Base-by-base conservation (phyloP, 37 sponge, comb jelly and placozoan species). In the Cliona cf. orientalis region DNA sequence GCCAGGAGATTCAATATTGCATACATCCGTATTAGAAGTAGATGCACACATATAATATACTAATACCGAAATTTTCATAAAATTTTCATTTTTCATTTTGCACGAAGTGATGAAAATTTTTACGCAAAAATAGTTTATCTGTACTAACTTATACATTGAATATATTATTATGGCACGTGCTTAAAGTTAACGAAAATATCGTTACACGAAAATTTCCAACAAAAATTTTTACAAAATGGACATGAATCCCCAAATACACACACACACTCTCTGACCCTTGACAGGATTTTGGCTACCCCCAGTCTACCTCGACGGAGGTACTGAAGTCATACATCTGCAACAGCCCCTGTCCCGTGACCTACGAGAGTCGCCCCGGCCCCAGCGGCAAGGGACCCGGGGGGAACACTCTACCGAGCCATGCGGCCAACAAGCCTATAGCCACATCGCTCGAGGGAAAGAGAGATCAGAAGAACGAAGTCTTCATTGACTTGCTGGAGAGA, bases 211-310 rank as follows among this genome's bases (percentile, higher is more conserved):
- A n/a, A n/a, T n/a, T n/a, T n/a, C n/a, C n/a, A n/a, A n/a, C n/a
- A n/a, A n/a, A n/a, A n/a, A n/a, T n/a, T n/a, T n/a, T n/a, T n/a
- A n/a, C n/a, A n/a, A n/a, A n/a, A n/a, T n/a, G n/a, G n/a, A n/a
- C n/a, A n/a, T n/a, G n/a, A n/a, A n/a, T n/a, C n/a, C n/a, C n/a
- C n/a, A n/a, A n/a, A n/a, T 38, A 9, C n/a, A 23, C 32, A 4
- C 9, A 12, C 80, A 34, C 49, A 46, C 66, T 43, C 65, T 35
- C 56, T 28, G 42, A 23, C 67, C 42, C n/a, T 58, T 14, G 25
- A 21, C 66, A 96, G 96, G 98, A 97, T 71, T 92, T 85, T 84
- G 98, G 98, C 46, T 97, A 97, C 46, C 93, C 93, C 31, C 98
- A 97, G 45, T 82, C 78, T 21, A 93, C 94, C 3, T 84, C 90